These are phyloP conservation scores for Scaptomyza parva DNA, from an alignment of 2,888 invertebrate genomes.

Conservation along the genomic window DNA sequence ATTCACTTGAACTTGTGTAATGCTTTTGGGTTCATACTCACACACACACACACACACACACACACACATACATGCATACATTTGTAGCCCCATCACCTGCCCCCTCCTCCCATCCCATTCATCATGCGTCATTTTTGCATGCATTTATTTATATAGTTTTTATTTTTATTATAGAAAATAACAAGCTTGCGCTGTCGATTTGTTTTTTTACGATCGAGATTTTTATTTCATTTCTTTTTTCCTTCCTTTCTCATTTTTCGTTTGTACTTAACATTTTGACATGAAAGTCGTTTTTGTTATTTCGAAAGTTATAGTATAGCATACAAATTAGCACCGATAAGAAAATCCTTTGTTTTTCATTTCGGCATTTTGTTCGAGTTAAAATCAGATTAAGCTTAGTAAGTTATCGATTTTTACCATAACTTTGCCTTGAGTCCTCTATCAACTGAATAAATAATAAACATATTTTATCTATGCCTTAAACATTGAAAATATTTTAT, in stretches of 20 bases:
- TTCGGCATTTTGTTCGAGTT: background rate
- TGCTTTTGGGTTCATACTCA: constrained; percentile 50
- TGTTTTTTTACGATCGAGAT: constrained; percentile 63
- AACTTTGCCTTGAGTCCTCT: too few species aligned
- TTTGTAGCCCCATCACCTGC: background rate
- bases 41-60: constrained; percentile 13
- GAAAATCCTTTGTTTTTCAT: constrained; percentile 11
- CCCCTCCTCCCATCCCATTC: background rate
- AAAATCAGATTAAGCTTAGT: constrained; percentile 47
- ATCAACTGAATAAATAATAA: too few species aligned
- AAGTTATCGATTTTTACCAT: constrained; percentile 34
- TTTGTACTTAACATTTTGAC: constrained; percentile 51
- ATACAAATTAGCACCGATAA: constrained; percentile 55
- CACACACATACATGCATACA: constrained; percentile 11
- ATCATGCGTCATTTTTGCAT: constrained; percentile 51
- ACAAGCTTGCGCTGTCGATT: constrained; percentile 69
- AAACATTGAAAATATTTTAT: too few species aligned
- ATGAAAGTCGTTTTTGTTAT: constrained; percentile 26
- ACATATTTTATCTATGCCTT: too few species aligned
- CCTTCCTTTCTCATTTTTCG: constrained; percentile 12
- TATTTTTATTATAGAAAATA: constrained; percentile 70
- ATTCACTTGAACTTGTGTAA: constrained; percentile 75
- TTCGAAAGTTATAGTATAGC: constrained; percentile 12
- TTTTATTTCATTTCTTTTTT: constrained; percentile 13
- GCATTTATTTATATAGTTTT: constrained; percentile 52